Evolutionary conservation across 2,797 vertebrate genomes (phyloP), one percentile per base, ranked within the genome.

Genomic region (Gastrophryne carolinensis): DNA sequence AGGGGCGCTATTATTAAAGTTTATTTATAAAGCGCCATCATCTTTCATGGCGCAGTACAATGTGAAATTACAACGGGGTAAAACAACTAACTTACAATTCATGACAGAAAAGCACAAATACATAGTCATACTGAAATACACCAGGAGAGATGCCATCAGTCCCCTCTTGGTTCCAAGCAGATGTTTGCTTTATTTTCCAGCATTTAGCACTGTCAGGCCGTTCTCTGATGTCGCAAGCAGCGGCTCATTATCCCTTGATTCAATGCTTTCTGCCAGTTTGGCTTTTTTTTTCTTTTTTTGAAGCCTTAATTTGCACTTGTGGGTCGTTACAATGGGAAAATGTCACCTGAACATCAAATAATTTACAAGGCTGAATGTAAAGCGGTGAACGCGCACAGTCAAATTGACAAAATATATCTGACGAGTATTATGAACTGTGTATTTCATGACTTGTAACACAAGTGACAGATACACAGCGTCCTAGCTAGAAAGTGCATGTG

Each of bases 231-330:
- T 12, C 1, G 24, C 72, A 54, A 58, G 66, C 53, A 49, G n/a
- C 15, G 44, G n/a, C 32, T 70, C 29, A 70, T 69, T 76, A 76
- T 53, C 35, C 21, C 23, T 52, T 26, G 58, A 77, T 77, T 77
- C 58, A 64, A 54, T 29, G 47, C 53, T 29, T 78, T 62, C 61
- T 24, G 37, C 47, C 17, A 37, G 49, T 24, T 23, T 24, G 29
- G 12, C 26, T 62, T 30, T 47, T 71, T 71, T 63, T 69, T 72
- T 24, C 60, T 29, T 47, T 70, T 70, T 63, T 72, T 72, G 47
- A 50, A 63, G 73, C 63, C 64, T 73, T 68, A 58, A 77, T 77
- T 77, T 70, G 50, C 50, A 23, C 67, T 64, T 70, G 74, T 76
- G 49, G 74, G 15, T n/a, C 17, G 21, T 26, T 35, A 77, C 67